Base-by-base conservation (phyloP, 2,888 invertebrate genomes). In the Andrena flavipes region DNA sequence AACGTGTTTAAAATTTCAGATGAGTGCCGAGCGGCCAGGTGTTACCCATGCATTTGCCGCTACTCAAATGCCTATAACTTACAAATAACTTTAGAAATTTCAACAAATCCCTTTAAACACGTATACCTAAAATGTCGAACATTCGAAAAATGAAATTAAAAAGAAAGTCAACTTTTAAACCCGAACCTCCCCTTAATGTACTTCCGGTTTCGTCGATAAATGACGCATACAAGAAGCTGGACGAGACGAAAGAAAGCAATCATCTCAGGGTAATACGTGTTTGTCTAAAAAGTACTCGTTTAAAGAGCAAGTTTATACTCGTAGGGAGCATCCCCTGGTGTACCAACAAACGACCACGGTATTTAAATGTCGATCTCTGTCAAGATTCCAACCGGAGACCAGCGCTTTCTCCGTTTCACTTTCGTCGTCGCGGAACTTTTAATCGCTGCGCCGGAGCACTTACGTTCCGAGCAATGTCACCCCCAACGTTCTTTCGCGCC, bases 331-430 rank as follows among this genome's bases (percentile, higher is more conserved):
- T 69, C 70, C 30, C 54, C 2, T 48, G 74, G 68, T 62, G 71
- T 67, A 26, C 78, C 76, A 80, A 85, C 77, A 77, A 85, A 87
- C 85, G 76, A 65, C 67, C 60, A 23, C 26, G 64, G 62, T 60
- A 56, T 67, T 78, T 62, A 26, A 67, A 75, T 62, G 77, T 80
- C 75, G 74, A 82, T 87, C 76, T 75, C 51, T 42, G 75, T 74
- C 80, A 60, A 71, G 73, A 77, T 80, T 75, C 74, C 51, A 63
- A 62, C n/a, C 48, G 26, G n/a, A 67, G 71, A 42, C 42, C 13
- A 10, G 48, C 49, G 60, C 72, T 69, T 76, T 67, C 73, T 65
- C 67, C 59, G 62, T 79, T 80, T 85, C 79, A 80, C 76, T 79
- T 84, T 86, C 35, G 35, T 16, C 56, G 7, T 26, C 0, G 16